These are phyloP conservation scores for Prionchulus punctatus DNA, from an alignment of 2,888 invertebrate species.

Conservation along the genomic window DNA sequence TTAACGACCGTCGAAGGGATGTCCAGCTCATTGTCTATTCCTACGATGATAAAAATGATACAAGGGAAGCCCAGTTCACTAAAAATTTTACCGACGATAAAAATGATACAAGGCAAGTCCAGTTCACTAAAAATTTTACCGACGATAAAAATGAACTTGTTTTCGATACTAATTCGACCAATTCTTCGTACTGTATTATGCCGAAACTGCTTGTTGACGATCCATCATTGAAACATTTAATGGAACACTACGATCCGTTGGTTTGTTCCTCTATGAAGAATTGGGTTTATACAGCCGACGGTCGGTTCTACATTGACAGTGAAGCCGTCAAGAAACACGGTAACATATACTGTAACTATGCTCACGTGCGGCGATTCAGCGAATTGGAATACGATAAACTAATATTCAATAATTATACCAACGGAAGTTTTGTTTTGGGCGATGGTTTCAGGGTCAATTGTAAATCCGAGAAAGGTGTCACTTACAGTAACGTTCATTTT, in stretches of 20 bases:
- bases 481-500: not conserved
- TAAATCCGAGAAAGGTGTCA: not conserved
- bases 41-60: too few species aligned
- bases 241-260: slow-evolving; percentile 3
- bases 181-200: too few species aligned
- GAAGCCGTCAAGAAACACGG: not conserved
- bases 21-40: too few species aligned
- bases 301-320: not conserved
- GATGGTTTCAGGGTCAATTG: not conserved
- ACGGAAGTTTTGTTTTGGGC: not conserved
- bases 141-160: too few species aligned
- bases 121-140: too few species aligned
- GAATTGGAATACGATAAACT: slow-evolving; percentile 2
- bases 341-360: slow-evolving; percentile 1
- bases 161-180: too few species aligned
- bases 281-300: slow-evolving; percentile 6
- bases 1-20: too few species aligned
- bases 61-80: too few species aligned
- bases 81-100: too few species aligned
- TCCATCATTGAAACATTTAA: not conserved
- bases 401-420: not conserved
- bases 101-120: too few species aligned
- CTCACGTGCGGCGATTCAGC: slow-evolving; percentile 2
- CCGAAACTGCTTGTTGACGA: slow-evolving; percentile 5
- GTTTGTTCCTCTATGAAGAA: not conserved